Percentiles rank a stretch among this genome's conserved stretches.
phyloP scores from a whole-genome alignment of 2,113 vertebrate genomes.

The Rallus limicola region DNA sequence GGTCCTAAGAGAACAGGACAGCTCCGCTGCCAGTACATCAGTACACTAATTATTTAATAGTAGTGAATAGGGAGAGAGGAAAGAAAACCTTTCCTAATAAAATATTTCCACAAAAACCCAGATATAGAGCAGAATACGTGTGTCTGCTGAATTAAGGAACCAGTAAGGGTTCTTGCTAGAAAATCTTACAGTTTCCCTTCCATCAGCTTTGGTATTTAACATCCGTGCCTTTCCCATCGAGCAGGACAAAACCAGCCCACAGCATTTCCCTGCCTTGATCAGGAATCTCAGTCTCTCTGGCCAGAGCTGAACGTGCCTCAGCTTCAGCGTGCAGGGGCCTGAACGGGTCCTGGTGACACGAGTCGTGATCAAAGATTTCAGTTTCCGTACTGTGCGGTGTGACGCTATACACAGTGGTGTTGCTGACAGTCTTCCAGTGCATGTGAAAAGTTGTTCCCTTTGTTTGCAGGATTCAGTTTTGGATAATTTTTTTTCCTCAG shows the following conservation, averaged over 20 bases:
- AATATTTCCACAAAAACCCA: neutral
- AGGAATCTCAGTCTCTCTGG: neutral
- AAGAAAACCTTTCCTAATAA: neutral
- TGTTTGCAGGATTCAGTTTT: neutral
- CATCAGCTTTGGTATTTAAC: neutral
- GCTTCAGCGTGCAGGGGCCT: neutral
- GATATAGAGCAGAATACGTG: neutral
- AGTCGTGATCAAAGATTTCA: neutral
- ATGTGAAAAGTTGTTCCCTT: neutral
- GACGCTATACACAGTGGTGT: rapidly evolving
- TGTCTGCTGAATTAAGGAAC: neutral
- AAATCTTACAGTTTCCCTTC: neutral
- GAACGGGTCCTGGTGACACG: neutral
- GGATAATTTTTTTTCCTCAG: neutral
- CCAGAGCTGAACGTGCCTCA: neutral
- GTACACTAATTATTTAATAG: neutral
- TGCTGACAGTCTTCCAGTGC: neutral
- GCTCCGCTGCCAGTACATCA: neutral
- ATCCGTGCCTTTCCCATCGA: neutral
- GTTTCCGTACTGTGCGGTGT: neutral
- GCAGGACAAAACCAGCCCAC: too few relatives aligned
- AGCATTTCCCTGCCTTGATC: neutral
- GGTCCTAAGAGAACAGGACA: neutral
- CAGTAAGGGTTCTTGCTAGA: neutral
- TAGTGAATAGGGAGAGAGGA: neutral